Conservation (phyloP, 2,888 invertebrate genomes). For the Theristus sp. region DNA sequence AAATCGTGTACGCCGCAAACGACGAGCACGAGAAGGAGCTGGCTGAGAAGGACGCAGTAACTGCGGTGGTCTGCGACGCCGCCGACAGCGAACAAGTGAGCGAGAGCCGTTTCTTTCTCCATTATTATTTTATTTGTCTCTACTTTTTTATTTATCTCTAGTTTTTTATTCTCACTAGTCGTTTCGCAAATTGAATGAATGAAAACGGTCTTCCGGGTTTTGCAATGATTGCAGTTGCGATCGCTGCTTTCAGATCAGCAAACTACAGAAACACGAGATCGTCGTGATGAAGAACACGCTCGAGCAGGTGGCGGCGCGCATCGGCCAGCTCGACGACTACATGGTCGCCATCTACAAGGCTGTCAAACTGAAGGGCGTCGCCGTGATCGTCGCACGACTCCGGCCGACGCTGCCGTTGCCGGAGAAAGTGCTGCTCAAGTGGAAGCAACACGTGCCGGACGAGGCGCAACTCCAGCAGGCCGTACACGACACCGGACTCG, state of each 20-base stretch:
- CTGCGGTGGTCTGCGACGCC: not conserved
- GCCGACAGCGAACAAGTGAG: not conserved
- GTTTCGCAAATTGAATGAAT: not conserved
- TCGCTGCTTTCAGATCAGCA: not conserved
- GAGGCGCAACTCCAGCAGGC: not conserved
- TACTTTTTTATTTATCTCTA: too few species aligned
- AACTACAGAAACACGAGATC: conserved; percentile 2
- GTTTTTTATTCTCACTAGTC: too few species aligned
- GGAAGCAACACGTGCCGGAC: not conserved
- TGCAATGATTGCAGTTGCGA: not conserved
- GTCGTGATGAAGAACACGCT: conserved; percentile 1
- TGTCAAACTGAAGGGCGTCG: not conserved
- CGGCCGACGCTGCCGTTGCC: not conserved
- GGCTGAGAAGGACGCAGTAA: not conserved
- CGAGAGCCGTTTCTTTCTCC: not conserved
- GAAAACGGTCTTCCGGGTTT: not conserved
- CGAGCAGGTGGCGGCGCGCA: not conserved
- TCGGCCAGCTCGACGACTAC: conserved; percentile 2
- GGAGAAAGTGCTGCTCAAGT: not conserved
- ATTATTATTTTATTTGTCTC: not conserved
- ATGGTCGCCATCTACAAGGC: conserved; percentile 1
- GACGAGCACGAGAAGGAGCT: not conserved
- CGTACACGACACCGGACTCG: not conserved
- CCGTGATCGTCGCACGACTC: not conserved
- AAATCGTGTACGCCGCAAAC: conserved; percentile 1